Evolutionary conservation across 2,888 invertebrate genomes (phyloP).

Genomic region (Pachydiplax longipennis): DNA sequence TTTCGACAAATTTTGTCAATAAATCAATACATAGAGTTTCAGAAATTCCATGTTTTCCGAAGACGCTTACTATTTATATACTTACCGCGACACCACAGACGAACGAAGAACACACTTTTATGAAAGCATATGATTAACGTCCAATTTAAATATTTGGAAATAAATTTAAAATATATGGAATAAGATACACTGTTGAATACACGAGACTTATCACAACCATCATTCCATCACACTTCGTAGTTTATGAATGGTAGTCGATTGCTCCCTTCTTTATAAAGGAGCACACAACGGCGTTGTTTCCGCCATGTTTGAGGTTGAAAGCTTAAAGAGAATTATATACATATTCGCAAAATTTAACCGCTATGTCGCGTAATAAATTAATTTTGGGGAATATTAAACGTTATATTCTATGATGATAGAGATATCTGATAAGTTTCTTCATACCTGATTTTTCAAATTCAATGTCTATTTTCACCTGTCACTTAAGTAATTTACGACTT

Average conservation of each 20-base stretch:
- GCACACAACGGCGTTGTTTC: neutral
- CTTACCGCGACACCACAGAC: slow-evolving; percentile 28
- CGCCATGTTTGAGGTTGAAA: slow-evolving; percentile 27
- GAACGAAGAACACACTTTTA: neutral
- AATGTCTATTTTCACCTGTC: too few species aligned
- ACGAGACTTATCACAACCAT: slow-evolving; percentile 36
- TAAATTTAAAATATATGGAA: slow-evolving; percentile 21
- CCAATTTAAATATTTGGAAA: slow-evolving; percentile 4
- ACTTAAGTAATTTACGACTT: too few species aligned
- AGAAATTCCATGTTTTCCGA: neutral
- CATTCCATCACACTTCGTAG: slow-evolving; percentile 37
- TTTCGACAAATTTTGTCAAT: neutral
- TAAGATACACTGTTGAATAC: slow-evolving; percentile 16
- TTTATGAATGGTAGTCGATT: slow-evolving; percentile 27
- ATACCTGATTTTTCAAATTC: too few species aligned
- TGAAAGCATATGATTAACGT: neutral
- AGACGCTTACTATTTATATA: neutral
- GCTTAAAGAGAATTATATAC: too few species aligned
- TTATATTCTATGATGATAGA: too few species aligned
- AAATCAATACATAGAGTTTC: neutral
- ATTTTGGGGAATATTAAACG: too few species aligned
- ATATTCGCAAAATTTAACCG: too few species aligned
- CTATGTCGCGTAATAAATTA: too few species aligned
- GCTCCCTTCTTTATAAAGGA: neutral
- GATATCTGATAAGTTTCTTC: too few species aligned